These are phyloP conservation scores for Candoia aspera DNA, from an alignment of 2,113 vertebrate species.

Conservation along the genomic window DNA sequence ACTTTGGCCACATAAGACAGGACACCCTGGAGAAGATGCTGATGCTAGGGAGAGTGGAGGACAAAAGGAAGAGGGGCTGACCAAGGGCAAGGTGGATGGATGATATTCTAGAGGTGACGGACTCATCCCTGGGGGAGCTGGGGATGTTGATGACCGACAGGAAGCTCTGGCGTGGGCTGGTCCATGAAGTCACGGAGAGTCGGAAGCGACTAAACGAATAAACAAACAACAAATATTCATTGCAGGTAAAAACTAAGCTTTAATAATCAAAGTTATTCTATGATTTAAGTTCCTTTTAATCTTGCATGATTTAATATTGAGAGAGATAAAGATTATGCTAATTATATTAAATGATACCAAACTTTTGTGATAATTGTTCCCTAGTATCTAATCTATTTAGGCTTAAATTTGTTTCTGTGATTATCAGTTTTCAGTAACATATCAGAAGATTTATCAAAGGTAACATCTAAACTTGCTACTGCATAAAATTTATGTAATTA, in stretches of 20 bases:
- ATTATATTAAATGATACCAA: background rate
- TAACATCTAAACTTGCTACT: background rate
- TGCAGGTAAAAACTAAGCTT: background rate
- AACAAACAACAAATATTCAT: too few relatives aligned
- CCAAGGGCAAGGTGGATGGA: too few relatives aligned
- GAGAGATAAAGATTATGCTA: background rate
- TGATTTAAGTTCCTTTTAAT: background rate
- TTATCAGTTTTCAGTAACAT: background rate
- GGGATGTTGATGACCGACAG: too few relatives aligned
- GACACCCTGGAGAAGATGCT: too few relatives aligned
- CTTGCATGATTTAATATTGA: background rate
- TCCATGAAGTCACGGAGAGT: too few relatives aligned
- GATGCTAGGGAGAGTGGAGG: too few relatives aligned
- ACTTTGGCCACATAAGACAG: too few relatives aligned
- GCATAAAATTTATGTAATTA: background rate
- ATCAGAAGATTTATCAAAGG: background rate
- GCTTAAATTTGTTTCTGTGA: background rate
- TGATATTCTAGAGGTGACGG: too few relatives aligned
- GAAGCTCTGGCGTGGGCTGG: too few relatives aligned
- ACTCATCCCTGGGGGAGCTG: too few relatives aligned
- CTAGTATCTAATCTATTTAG: background rate
- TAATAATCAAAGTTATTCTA: background rate
- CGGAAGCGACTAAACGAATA: too few relatives aligned
- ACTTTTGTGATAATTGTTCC: background rate
- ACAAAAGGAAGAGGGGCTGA: too few relatives aligned